Evolutionary conservation across 1,140 invertebrate species (phyloP).

Genomic region (Drosophila setifemur): DNA sequence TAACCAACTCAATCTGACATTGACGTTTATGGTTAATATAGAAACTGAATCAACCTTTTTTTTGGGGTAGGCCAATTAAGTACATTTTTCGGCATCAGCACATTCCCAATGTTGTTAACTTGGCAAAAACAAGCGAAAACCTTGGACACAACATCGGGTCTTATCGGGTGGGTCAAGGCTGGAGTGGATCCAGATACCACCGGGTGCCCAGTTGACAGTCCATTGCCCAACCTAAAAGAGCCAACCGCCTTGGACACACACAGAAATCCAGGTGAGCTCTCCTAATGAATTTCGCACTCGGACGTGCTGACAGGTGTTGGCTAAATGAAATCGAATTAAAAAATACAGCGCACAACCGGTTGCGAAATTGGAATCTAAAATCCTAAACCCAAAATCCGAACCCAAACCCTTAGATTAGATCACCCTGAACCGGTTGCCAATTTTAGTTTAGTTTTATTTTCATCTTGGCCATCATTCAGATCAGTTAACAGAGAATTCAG

Average conservation of each 20-base stretch:
- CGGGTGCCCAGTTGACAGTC: slow-evolving; percentile 6
- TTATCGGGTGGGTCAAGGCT: slow-evolving; percentile 36
- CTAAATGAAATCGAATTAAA: not conserved
- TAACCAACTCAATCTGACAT: no score
- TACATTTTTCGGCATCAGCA: slow-evolving; percentile 1
- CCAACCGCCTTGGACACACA: slow-evolving; percentile 2
- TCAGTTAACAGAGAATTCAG: slow-evolving; percentile 20
- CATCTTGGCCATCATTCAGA: slow-evolving; percentile 4
- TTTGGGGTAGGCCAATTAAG: no score
- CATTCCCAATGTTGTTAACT: slow-evolving; percentile 28
- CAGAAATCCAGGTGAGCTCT: slow-evolving; percentile 27
- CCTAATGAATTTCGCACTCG: slow-evolving; percentile 18
- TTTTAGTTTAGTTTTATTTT: slow-evolving; percentile 1
- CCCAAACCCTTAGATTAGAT: slow-evolving; percentile 31
- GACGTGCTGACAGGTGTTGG: slow-evolving; percentile 30
- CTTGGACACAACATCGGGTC: not conserved
- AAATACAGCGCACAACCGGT: not conserved
- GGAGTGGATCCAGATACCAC: slow-evolving; percentile 1
- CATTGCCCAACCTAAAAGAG: slow-evolving; percentile 6
- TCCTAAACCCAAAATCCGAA: not conserved
- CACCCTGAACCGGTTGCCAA: slow-evolving; percentile 36
- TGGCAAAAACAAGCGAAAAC: slow-evolving; percentile 10
- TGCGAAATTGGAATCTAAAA: not conserved
- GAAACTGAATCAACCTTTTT: not conserved
- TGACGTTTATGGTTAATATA: not conserved